A percentile compares a stretch with the other conserved stretches of the same genome.
Conservation (phyloP, 2,888 invertebrate genomes). For the Cephonodes hylas region DNA sequence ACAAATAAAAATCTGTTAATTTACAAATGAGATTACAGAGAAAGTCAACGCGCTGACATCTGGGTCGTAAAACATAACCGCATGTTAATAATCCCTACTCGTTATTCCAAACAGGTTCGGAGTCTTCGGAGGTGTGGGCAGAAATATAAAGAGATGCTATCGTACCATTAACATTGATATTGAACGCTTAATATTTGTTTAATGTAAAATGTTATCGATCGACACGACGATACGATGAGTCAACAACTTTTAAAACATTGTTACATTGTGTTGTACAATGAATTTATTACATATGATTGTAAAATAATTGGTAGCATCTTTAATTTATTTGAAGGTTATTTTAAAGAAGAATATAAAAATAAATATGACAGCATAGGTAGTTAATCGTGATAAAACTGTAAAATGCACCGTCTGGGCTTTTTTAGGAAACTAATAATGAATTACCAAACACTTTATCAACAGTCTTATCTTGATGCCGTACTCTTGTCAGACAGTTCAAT, state of each 20-base stretch:
- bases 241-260: neutral
- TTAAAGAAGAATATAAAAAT: too few species aligned
- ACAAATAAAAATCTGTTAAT: conserved; percentile 18
- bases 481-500: too few species aligned
- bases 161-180: neutral
- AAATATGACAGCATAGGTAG: too few species aligned
- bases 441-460: too few species aligned
- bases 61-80: conserved; percentile 34
- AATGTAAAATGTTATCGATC: conserved; percentile 23
- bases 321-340: neutral
- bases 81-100: conserved; percentile 37
- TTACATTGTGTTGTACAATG: neutral
- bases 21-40: conserved; percentile 40
- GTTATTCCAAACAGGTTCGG: conserved; percentile 51
- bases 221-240: neutral
- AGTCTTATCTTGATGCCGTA: too few species aligned
- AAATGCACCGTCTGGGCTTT: too few species aligned
- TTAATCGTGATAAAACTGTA: too few species aligned
- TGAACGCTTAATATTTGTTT: neutral
- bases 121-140: conserved; percentile 44
- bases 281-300: neutral
- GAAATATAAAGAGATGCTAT: conserved; percentile 21
- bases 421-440: too few species aligned
- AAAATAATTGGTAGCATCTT: neutral
- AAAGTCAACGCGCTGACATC: conserved; percentile 44